Percentiles rank a stretch among this genome's conserved stretches.
These are phyloP conservation scores for Mixornis gularis DNA, from an alignment of 2,113 vertebrate species.

Conservation along the genomic window DNA sequence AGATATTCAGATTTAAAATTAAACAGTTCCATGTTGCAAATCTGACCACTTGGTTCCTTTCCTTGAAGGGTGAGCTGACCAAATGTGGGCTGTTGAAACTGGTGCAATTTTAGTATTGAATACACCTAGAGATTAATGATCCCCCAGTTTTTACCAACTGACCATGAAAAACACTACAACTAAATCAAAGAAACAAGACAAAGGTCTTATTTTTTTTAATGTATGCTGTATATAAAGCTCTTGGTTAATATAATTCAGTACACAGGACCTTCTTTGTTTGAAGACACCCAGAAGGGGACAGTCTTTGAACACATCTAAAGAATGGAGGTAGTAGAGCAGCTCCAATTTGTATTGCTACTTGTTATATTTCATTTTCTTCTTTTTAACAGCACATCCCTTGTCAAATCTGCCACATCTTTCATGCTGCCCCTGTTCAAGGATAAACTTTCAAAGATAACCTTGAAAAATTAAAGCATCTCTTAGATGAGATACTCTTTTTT, in stretches of 20 bases:
- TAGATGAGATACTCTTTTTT: not conserved
- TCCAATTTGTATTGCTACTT: not conserved
- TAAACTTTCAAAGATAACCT: not conserved
- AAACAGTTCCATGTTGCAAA: not conserved
- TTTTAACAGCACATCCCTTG: not conserved
- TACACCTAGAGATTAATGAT: not conserved
- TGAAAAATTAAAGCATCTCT: not conserved
- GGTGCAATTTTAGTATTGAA: not conserved
- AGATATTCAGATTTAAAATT: not conserved
- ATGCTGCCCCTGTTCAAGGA: not conserved
- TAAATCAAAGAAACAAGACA: not conserved
- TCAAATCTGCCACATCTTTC: not conserved
- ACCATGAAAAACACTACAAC: not conserved
- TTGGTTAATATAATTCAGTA: not conserved
- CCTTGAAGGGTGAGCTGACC: not conserved
- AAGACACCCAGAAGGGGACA: not conserved
- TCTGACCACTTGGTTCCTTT: not conserved
- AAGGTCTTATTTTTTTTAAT: not conserved
- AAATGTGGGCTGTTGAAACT: not conserved
- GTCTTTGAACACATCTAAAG: not conserved
- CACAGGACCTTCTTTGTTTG: not conserved
- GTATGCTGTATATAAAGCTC: not conserved
- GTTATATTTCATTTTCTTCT: not conserved
- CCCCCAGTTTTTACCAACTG: not conserved
- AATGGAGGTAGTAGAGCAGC: rapidly evolving